These are phyloP conservation scores for Heterodera schachtii DNA, from an alignment of 1,140 invertebrate genomes.

Conservation along the genomic window DNA sequence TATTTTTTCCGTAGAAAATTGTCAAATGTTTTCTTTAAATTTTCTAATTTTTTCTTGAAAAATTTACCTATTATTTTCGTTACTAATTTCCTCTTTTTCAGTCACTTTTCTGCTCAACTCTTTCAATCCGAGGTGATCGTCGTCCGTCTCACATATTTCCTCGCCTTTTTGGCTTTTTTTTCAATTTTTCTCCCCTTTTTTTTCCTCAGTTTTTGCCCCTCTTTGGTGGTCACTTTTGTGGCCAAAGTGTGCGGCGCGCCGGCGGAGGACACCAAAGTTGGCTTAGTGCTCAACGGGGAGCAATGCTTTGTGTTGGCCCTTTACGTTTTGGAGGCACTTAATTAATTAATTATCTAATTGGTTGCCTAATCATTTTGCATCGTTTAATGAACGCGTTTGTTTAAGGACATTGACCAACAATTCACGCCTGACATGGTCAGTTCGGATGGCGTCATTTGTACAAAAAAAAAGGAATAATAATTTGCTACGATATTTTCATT, in stretches of 20 bases:
- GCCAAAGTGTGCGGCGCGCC: not conserved
- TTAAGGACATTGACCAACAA: not conserved
- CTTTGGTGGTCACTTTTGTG: not conserved
- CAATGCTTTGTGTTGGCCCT: not conserved
- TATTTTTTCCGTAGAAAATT: too few relatives aligned
- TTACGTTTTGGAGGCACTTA: not conserved
- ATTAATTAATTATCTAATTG: not conserved
- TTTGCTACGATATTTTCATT: too few relatives aligned
- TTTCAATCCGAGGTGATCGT: not conserved
- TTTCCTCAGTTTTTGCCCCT: not conserved
- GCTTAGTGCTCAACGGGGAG: not conserved
- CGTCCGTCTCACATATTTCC: too few relatives aligned
- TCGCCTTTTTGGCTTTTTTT: not conserved
- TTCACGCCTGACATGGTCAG: not conserved
- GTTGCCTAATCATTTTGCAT: not conserved
- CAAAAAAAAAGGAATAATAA: not conserved
- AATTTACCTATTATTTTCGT: too few relatives aligned
- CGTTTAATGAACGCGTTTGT: too few relatives aligned
- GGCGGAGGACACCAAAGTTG: not conserved
- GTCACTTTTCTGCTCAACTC: not conserved
- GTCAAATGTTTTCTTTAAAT: too few relatives aligned
- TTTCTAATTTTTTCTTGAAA: too few relatives aligned
- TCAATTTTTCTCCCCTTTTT: too few relatives aligned
- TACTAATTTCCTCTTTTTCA: not conserved
- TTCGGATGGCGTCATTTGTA: not conserved